A percentile compares a stretch with the other conserved stretches of the same genome.
phyloP scores from a whole-genome alignment of 2,797 vertebrate genomes.

The Sebastes elongatus region DNA sequence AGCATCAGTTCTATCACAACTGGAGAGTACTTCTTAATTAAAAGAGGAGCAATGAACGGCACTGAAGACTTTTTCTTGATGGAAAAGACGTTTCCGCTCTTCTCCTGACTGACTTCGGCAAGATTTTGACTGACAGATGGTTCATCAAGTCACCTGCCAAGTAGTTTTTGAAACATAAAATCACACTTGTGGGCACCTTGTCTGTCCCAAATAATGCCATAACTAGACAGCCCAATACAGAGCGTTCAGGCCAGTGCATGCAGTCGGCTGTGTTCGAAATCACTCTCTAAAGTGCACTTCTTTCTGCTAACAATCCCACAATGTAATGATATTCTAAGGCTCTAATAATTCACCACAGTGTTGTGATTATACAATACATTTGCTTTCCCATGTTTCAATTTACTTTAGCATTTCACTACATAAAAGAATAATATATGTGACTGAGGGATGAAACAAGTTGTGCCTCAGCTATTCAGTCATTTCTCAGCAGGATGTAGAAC shows the following conservation, averaged over 20 bases:
- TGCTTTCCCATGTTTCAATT: neutral
- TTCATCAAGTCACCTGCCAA: too few species aligned
- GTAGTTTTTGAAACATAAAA: neutral
- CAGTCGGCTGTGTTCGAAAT: neutral
- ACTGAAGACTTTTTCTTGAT: neutral
- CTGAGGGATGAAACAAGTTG: neutral
- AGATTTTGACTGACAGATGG: too few species aligned
- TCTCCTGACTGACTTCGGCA: too few species aligned
- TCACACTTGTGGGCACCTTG: neutral
- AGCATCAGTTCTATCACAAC: too few species aligned
- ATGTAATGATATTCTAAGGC: neutral
- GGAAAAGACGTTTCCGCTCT: accelerated
- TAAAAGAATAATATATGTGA: neutral
- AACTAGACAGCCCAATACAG: neutral
- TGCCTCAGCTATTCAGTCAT: neutral
- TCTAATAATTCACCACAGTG: neutral
- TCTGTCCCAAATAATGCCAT: neutral
- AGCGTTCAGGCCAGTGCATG: neutral
- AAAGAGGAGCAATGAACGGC: accelerated
- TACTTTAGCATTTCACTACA: neutral
- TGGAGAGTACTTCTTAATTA: too few species aligned
- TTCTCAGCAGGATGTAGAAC: neutral
- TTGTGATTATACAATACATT: neutral
- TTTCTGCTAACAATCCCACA: neutral
- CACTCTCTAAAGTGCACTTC: neutral